These are phyloP conservation scores for Sisyra terminalis DNA, from an alignment of 2,888 invertebrate species.

Conservation along the genomic window DNA sequence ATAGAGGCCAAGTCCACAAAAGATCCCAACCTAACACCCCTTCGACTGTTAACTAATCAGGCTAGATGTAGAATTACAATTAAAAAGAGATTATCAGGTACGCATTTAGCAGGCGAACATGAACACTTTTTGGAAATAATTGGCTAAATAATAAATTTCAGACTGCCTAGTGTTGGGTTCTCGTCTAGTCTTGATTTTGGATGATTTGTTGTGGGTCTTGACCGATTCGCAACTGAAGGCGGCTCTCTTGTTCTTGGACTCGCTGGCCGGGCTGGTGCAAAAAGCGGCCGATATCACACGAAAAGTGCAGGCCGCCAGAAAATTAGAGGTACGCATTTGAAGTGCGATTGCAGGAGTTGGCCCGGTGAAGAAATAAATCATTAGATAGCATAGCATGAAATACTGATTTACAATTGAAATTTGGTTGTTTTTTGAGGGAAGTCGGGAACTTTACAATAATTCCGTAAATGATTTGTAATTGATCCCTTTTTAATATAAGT, in stretches of 20 bases:
- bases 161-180: conserved; percentile 91
- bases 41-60: conserved; percentile 83
- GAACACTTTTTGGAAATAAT: neutral
- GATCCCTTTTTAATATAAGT: too few relatives aligned
- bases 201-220: conserved; percentile 92
- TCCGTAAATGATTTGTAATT: too few relatives aligned
- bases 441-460: too few relatives aligned
- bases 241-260: conserved; percentile 76
- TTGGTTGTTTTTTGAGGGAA: too few relatives aligned
- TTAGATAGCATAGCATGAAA: too few relatives aligned
- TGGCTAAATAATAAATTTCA: conserved; percentile 23
- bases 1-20: conserved; percentile 83
- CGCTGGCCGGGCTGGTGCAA: conserved; percentile 65
- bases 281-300: conserved; percentile 63
- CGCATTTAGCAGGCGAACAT: conserved; percentile 7
- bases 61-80: conserved; percentile 89
- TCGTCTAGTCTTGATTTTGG: conserved; percentile 77
- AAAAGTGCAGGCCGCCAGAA: conserved; percentile 68
- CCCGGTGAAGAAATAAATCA: too few relatives aligned
- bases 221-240: conserved; percentile 93
- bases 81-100: conserved; percentile 81
- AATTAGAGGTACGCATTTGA: conserved; percentile 72
- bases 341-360: too few relatives aligned
- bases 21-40: conserved; percentile 64
- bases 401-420: too few relatives aligned